phyloP scores from a whole-genome alignment of 2,888 invertebrate species.

The Danaus chrysippus region DNA sequence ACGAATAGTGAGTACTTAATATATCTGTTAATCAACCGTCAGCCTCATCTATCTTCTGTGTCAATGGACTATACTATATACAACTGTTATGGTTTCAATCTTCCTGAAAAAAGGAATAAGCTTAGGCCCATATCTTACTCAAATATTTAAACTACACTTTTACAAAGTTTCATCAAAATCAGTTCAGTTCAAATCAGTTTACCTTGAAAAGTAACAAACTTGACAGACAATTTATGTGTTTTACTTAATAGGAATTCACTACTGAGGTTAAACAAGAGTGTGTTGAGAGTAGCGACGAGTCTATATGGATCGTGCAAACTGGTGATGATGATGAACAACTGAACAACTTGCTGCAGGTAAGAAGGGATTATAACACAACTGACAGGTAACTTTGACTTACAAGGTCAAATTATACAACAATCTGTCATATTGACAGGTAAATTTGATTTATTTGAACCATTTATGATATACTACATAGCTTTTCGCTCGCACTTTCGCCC shows the following conservation, averaged over 20 bases:
- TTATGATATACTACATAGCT: slow-evolving; percentile 3
- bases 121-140: too few species aligned
- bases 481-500: too few species aligned
- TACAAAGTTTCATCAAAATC: too few species aligned
- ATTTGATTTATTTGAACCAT: background rate
- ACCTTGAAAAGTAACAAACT: background rate
- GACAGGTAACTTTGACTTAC: slow-evolving; percentile 2
- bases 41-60: too few species aligned
- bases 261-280: slow-evolving; percentile 63
- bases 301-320: slow-evolving; percentile 69
- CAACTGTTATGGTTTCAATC: too few species aligned
- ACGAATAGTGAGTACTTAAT: too few species aligned
- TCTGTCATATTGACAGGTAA: background rate
- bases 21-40: too few species aligned
- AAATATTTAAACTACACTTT: too few species aligned
- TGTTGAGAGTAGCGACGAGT: slow-evolving; percentile 61
- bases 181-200: too few species aligned
- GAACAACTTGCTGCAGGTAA: slow-evolving; percentile 41
- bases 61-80: too few species aligned
- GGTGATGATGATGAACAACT: slow-evolving; percentile 53
- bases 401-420: background rate
- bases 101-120: too few species aligned
- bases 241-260: slow-evolving; percentile 36
- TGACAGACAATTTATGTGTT: background rate
- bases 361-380: background rate